A percentile compares a stretch with the other conserved stretches of the same genome.
Evolutionary conservation across 2,888 invertebrate genomes (phyloP).

Genomic region (Caenorhabditis sinica): DNA sequence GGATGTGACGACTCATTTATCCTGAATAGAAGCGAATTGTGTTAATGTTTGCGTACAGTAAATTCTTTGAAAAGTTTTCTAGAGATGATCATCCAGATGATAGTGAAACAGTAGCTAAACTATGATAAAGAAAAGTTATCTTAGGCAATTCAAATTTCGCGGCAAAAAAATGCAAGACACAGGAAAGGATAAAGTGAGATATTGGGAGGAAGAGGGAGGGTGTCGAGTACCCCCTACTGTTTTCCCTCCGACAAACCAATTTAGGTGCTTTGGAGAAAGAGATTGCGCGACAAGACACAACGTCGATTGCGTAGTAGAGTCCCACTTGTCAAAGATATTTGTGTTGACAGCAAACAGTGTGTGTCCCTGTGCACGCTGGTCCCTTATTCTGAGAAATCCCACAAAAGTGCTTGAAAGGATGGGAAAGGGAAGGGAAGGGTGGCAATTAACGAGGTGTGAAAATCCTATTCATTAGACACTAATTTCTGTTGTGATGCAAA

Average conservation of each 20-base stretch:
- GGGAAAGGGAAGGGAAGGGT: not conserved
- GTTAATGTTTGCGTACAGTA: constrained; percentile 10
- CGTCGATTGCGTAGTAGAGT: constrained; percentile 15
- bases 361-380: constrained; percentile 11
- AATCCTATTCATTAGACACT: not conserved
- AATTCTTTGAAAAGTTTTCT: too few relatives aligned
- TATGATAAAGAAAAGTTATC: not conserved
- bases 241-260: constrained; percentile 27
- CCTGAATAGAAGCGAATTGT: not conserved
- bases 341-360: constrained; percentile 38
- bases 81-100: too few relatives aligned
- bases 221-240: constrained; percentile 10
- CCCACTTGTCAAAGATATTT: constrained; percentile 45
- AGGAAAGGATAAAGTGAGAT: constrained; percentile 26
- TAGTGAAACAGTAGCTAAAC: not conserved
- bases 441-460: constrained; percentile 57
- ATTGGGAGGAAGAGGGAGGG: not conserved
- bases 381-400: constrained; percentile 4
- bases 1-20: constrained; percentile 7
- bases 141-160: constrained; percentile 39
- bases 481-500: constrained; percentile 2
- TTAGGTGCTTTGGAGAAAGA: constrained; percentile 11
- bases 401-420: constrained; percentile 19
- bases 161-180: constrained; percentile 14
- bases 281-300: constrained; percentile 29